Evolutionary conservation across 2,113 vertebrate species (phyloP).

Genomic region (Hucho hucho): DNA sequence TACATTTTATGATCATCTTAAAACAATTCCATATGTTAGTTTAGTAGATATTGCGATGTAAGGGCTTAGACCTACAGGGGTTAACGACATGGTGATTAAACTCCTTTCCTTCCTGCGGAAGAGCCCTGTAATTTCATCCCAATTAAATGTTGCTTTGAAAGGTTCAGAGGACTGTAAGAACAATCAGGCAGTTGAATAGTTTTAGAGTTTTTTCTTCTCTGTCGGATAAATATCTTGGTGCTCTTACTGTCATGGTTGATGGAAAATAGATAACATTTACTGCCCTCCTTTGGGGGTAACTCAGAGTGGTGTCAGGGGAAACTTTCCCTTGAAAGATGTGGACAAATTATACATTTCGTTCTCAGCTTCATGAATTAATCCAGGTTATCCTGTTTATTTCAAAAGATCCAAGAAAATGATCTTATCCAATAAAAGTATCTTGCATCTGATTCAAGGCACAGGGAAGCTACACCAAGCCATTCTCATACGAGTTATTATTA

Average conservation of each 20-base stretch:
- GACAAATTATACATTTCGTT: not conserved
- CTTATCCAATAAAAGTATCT: no score
- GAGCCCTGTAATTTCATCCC: conserved; percentile 82
- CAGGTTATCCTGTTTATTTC: no score
- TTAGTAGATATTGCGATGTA: no score
- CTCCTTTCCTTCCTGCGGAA: conserved; percentile 78
- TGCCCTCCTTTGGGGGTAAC: conserved; percentile 55
- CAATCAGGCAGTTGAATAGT: conserved; percentile 45
- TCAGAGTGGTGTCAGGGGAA: conserved; percentile 21
- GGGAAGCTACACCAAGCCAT: no score
- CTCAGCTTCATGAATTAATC: conserved; percentile 1
- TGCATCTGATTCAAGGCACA: no score
- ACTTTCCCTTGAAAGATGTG: not conserved
- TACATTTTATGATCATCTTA: no score
- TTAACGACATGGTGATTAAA: conserved; percentile 71
- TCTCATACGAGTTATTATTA: no score
- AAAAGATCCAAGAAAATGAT: not conserved
- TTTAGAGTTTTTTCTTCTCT: conserved; percentile 22
- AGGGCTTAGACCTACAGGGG: no score
- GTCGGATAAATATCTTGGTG: conserved; percentile 61
- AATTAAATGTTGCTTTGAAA: conserved; percentile 71
- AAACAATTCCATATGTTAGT: no score
- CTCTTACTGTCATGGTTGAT: conserved; percentile 71
- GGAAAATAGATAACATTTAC: conserved; percentile 71
- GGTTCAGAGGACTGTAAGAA: conserved; percentile 63